These are phyloP conservation scores for Pterocles orientalis DNA, from an alignment of 2,113 vertebrate species.

Conservation along the genomic window DNA sequence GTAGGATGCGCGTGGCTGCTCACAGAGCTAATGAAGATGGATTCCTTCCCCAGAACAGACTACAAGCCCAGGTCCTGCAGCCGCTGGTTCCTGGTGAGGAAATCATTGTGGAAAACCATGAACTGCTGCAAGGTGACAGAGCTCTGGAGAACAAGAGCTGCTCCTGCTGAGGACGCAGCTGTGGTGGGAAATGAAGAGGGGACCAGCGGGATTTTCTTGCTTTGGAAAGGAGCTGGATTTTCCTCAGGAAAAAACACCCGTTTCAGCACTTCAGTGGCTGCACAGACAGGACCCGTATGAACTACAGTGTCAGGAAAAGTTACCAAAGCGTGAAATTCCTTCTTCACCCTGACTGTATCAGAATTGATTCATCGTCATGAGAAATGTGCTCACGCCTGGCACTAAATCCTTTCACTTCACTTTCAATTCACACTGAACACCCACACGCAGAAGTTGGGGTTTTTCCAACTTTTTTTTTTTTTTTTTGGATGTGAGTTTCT, in stretches of 20 bases:
- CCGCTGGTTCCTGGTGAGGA: neutral
- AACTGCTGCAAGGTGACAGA: neutral
- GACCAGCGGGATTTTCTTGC: neutral
- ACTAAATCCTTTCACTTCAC: neutral
- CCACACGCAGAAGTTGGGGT: neutral
- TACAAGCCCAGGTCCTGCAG: neutral
- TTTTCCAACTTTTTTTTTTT: neutral
- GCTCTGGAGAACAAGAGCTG: neutral
- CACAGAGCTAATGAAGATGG: constrained; percentile 37
- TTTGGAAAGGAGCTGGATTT: neutral
- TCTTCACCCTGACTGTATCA: neutral
- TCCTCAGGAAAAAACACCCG: neutral
- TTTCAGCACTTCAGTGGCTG: neutral
- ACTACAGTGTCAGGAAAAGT: constrained; percentile 25
- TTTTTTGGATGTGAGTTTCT: neutral
- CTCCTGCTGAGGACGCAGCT: neutral
- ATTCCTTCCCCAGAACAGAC: constrained; percentile 17
- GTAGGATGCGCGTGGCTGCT: neutral
- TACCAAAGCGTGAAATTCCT: constrained; percentile 47
- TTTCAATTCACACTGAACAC: neutral
- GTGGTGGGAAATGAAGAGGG: neutral
- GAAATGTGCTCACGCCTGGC: neutral
- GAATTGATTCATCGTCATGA: constrained; percentile 16
- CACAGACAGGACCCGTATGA: neutral
- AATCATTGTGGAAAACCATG: neutral